Evolutionary conservation across 2,797 vertebrate species (phyloP).

Genomic region (Lycodopsis pacificus): DNA sequence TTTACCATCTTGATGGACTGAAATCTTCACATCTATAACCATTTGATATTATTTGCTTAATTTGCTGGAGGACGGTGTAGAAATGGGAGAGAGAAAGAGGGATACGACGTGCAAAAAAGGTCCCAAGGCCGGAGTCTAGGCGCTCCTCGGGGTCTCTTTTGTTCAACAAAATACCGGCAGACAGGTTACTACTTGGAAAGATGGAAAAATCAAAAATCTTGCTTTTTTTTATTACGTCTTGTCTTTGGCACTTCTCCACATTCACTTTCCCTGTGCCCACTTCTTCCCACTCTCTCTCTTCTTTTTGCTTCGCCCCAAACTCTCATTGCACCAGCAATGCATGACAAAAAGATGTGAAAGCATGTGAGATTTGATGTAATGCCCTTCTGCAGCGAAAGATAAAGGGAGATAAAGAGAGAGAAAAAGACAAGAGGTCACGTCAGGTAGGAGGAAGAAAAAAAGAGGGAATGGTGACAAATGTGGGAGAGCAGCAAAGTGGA

Average conservation of each 20-base stretch:
- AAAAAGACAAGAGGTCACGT: conserved; percentile 27
- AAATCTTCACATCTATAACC: not conserved
- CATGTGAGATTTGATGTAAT: conserved; percentile 50
- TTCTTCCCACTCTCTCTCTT: not conserved
- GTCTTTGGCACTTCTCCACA: conserved; percentile 6
- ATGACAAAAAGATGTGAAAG: conserved; percentile 46
- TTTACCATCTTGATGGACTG: not conserved
- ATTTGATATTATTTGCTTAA: not conserved
- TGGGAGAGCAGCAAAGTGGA: conserved; percentile 14
- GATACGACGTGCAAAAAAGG: not conserved
- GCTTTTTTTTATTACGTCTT: conserved; percentile 1
- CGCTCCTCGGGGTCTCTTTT: not conserved
- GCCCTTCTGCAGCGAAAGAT: conserved; percentile 15
- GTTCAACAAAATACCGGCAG: not conserved
- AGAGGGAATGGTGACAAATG: conserved; percentile 14
- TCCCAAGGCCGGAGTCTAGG: not conserved
- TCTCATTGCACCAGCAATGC: conserved; percentile 8
- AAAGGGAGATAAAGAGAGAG: conserved; percentile 20
- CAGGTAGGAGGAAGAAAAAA: conserved; percentile 20
- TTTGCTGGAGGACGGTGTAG: not conserved
- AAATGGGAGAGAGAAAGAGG: not conserved
- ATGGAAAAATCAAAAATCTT: conserved; percentile 11
- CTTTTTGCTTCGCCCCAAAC: not conserved
- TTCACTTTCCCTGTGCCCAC: not conserved
- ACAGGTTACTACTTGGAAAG: not conserved